Percentiles rank a stretch among this genome's conserved stretches.
Conservation (phyloP, 2,888 invertebrate genomes). For the Amaurobius ferox region DNA sequence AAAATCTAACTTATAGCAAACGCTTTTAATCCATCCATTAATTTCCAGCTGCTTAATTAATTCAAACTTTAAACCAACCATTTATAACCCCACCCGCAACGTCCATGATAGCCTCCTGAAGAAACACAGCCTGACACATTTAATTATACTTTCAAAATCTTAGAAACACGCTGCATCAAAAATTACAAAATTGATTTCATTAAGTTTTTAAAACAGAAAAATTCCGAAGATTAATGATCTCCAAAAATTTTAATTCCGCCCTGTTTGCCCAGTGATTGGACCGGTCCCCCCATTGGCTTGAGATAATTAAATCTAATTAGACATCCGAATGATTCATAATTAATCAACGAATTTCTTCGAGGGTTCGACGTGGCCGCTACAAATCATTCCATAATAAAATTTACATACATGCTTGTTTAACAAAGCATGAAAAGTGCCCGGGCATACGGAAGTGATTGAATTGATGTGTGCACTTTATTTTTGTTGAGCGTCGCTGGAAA, state of each 20-base stretch:
- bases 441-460: no score
- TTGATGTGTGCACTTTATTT: no score
- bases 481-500: no score
- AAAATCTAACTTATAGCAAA: no score
- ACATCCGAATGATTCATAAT: not conserved
- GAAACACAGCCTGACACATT: no score
- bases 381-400: not conserved
- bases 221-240: not conserved
- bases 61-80: no score
- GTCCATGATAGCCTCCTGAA: no score
- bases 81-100: no score
- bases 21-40: no score
- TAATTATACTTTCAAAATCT: no score
- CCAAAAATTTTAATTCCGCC: not conserved
- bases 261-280: not conserved
- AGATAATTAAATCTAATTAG: slow-evolving; percentile 1
- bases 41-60: no score
- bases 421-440: no score
- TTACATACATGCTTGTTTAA: not conserved
- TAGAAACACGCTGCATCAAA: not conserved
- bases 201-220: not conserved
- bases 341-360: not conserved
- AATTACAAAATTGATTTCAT: not conserved
- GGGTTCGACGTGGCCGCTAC: not conserved
- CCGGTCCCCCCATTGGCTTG: not conserved